A percentile compares a stretch with the other conserved stretches of the same genome.
Evolutionary conservation across 2,113 vertebrate species (phyloP).

Genomic region (Felis chaus): DNA sequence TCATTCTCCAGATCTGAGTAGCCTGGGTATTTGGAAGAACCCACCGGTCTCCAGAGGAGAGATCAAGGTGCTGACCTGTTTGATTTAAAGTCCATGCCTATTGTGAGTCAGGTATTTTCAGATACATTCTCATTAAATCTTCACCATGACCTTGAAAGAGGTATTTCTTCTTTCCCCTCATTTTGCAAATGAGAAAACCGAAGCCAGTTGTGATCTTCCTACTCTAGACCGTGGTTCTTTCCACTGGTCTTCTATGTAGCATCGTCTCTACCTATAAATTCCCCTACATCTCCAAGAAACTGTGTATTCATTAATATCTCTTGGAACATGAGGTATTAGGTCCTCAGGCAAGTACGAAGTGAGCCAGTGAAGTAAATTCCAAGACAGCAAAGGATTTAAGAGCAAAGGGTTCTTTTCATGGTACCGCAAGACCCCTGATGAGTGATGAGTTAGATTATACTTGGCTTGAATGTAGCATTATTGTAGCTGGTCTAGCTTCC

Average conservation of each 20-base stretch:
- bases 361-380: slow-evolving; percentile 2
- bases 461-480: not conserved
- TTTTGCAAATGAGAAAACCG: not conserved
- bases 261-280: not conserved
- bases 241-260: not conserved
- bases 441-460: not conserved
- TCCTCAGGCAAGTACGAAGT: not conserved
- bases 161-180: not conserved
- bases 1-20: not conserved
- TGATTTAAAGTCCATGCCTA: not conserved
- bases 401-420: not conserved
- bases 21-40: not conserved
- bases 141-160: not conserved
- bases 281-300: not conserved
- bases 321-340: not conserved
- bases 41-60: not conserved
- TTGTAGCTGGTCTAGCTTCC: not conserved
- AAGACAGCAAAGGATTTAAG: not conserved
- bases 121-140: not conserved
- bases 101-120: slow-evolving; percentile 6
- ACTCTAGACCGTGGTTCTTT: not conserved
- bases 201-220: not conserved
- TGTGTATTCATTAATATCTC: not conserved
- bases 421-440: not conserved
- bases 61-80: not conserved